phyloP scores from a whole-genome alignment of 2,888 invertebrate genomes.

The Nebria salina region DNA sequence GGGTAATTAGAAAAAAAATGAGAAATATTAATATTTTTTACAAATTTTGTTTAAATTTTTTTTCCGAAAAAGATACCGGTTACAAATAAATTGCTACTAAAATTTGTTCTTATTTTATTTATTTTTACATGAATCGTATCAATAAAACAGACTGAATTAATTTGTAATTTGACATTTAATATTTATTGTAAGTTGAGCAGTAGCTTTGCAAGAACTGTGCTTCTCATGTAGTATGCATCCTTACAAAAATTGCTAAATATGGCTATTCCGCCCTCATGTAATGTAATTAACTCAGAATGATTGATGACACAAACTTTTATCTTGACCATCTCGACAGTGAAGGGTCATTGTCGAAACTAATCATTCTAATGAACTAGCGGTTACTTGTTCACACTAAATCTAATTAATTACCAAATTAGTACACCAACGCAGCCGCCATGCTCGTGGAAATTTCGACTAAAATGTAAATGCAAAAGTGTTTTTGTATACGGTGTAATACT shows the following conservation, averaged over 20 bases:
- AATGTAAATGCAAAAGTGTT: background rate
- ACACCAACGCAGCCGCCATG: background rate
- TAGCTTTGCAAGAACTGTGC: too few relatives aligned
- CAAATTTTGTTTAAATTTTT: too few relatives aligned
- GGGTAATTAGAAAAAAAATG: too few relatives aligned
- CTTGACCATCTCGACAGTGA: background rate
- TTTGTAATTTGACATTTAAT: too few relatives aligned
- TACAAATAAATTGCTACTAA: too few relatives aligned
- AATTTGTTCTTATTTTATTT: too few relatives aligned
- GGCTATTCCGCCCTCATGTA: background rate
- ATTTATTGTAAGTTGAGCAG: too few relatives aligned
- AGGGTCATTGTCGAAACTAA: conserved; percentile 1
- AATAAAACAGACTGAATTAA: too few relatives aligned
- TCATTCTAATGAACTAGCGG: background rate
- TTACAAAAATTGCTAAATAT: background rate
- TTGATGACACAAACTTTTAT: background rate
- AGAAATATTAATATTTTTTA: too few relatives aligned
- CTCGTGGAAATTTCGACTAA: background rate
- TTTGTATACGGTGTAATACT: conserved; percentile 7
- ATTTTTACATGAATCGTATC: too few relatives aligned
- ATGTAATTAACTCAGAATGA: background rate
- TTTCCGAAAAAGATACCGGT: too few relatives aligned
- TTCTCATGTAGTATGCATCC: background rate
- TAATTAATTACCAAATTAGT: background rate
- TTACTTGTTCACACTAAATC: background rate